Percentiles rank a stretch among this genome's conserved stretches.
These are phyloP conservation scores for Lophius piscatorius DNA, from an alignment of 2,113 vertebrate species.

Conservation along the genomic window DNA sequence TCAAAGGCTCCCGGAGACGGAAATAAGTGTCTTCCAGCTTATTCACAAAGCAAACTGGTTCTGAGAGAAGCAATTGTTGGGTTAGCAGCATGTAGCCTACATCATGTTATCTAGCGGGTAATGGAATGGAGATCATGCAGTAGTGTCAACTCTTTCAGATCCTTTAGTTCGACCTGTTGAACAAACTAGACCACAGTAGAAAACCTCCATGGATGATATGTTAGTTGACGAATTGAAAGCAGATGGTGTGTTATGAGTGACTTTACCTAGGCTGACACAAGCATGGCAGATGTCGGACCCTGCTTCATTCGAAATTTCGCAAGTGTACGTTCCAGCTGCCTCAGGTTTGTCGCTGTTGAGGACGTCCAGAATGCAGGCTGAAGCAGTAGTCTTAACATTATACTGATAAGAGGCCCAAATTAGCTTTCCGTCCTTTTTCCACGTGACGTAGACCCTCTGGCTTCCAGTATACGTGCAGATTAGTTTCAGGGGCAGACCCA, in stretches of 20 bases:
- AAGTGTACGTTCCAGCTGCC: slow-evolving; percentile 84
- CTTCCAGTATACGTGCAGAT: slow-evolving; percentile 75
- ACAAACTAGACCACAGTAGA: background rate
- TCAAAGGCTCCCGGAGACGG: slow-evolving; percentile 43
- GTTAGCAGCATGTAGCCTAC: slow-evolving; percentile 24
- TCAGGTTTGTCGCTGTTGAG: slow-evolving; percentile 82
- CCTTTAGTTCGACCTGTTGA: background rate
- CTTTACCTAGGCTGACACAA: slow-evolving; percentile 79
- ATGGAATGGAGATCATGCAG: slow-evolving; percentile 65
- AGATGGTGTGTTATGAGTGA: slow-evolving; percentile 16
- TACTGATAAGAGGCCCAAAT: slow-evolving; percentile 79
- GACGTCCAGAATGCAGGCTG: slow-evolving; percentile 84
- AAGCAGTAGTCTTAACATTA: slow-evolving; percentile 72
- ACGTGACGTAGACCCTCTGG: slow-evolving; percentile 82
- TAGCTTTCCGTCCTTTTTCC: slow-evolving; percentile 88
- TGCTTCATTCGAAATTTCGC: slow-evolving; percentile 85
- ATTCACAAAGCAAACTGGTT: slow-evolving; percentile 32
- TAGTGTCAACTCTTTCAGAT: background rate
- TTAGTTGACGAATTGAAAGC: slow-evolving; percentile 1
- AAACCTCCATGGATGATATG: background rate
- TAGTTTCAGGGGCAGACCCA: slow-evolving; percentile 54
- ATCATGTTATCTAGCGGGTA: background rate
- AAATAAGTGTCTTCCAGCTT: slow-evolving; percentile 75
- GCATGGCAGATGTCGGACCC: slow-evolving; percentile 87
- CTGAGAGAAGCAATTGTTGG: slow-evolving; percentile 40